A percentile compares a stretch with the other conserved stretches of the same genome.
Conservation (phyloP, 2,888 invertebrate genomes). For the Chesias legatella region DNA sequence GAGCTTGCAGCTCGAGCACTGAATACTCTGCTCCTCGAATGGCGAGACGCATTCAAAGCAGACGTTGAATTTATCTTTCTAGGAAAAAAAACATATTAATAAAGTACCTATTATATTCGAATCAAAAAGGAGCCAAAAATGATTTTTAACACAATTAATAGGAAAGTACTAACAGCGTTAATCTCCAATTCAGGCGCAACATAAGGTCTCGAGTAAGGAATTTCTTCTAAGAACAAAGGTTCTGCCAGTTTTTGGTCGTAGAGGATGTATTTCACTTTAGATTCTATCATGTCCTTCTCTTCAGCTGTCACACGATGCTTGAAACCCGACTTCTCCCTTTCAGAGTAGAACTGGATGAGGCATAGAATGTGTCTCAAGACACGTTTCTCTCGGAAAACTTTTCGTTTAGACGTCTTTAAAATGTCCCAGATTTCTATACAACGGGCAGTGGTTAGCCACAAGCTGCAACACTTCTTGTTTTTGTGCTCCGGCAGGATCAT, state of each 20-base stretch:
- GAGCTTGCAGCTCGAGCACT: constrained; percentile 49
- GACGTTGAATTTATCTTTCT: constrained; percentile 56
- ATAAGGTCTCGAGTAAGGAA: constrained; percentile 40
- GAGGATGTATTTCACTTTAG: constrained; percentile 37
- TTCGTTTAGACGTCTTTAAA: constrained; percentile 43
- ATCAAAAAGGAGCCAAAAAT: no score
- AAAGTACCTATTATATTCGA: no score
- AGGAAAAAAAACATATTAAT: background rate
- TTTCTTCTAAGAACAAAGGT: constrained; percentile 26
- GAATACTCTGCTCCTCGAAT: constrained; percentile 39
- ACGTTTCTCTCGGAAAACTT: constrained; percentile 40
- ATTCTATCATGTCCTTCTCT: constrained; percentile 50
- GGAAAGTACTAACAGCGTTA: constrained; percentile 29
- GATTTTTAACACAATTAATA: background rate
- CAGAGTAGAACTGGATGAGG: constrained; percentile 49
- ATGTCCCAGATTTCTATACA: constrained; percentile 63
- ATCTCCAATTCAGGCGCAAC: constrained; percentile 50
- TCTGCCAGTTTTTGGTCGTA: constrained; percentile 38
- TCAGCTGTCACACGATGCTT: constrained; percentile 31
- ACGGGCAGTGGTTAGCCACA: constrained; percentile 55
- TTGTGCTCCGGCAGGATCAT: constrained; percentile 60
- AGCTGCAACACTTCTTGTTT: constrained; percentile 39
- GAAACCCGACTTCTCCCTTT: constrained; percentile 22
- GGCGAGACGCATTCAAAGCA: constrained; percentile 67
- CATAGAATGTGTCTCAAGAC: constrained; percentile 52